Percentiles rank a stretch among this genome's conserved stretches.
These are phyloP conservation scores for Macrotrachela quadricornifera DNA, from an alignment of 1,140 invertebrate species.

Conservation along the genomic window DNA sequence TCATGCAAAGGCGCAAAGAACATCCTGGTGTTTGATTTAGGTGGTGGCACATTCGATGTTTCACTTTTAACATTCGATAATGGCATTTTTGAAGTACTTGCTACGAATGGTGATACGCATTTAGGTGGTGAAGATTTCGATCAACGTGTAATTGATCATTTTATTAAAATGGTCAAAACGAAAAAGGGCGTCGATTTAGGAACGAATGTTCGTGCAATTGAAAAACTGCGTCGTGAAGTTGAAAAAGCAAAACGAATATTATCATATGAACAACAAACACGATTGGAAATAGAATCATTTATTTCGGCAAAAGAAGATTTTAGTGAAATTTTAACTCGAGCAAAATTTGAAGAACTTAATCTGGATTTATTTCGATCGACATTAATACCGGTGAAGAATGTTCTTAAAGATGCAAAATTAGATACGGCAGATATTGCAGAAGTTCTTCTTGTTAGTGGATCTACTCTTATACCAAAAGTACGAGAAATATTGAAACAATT, in stretches of 20 bases:
- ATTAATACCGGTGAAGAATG: slow-evolving; percentile 10
- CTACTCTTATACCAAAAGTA: slow-evolving; percentile 13
- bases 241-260: slow-evolving; percentile 21
- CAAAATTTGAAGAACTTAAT: background rate
- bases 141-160: slow-evolving; percentile 91
- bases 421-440: slow-evolving; percentile 10
- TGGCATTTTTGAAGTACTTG: slow-evolving; percentile 64
- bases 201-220: slow-evolving; percentile 9
- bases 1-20: no score
- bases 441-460: slow-evolving; percentile 18
- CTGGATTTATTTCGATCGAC: slow-evolving; percentile 13
- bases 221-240: no score
- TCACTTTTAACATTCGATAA: slow-evolving; percentile 95
- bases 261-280: background rate
- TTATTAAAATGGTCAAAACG: slow-evolving; percentile 41
- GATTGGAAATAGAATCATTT: background rate
- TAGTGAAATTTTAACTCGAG: background rate
- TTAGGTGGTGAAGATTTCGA: slow-evolving; percentile 83
- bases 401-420: slow-evolving; percentile 12
- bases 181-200: slow-evolving; percentile 14
- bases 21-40: slow-evolving; percentile 92
- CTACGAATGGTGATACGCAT: slow-evolving; percentile 68
- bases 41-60: slow-evolving; percentile 98
- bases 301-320: background rate
- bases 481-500: slow-evolving; percentile 11